Evolutionary conservation across 64 coral and sea anemone species (phyloP), one percentile per base, ranked within the genome.

Genomic region (Actinia equina): DNA sequence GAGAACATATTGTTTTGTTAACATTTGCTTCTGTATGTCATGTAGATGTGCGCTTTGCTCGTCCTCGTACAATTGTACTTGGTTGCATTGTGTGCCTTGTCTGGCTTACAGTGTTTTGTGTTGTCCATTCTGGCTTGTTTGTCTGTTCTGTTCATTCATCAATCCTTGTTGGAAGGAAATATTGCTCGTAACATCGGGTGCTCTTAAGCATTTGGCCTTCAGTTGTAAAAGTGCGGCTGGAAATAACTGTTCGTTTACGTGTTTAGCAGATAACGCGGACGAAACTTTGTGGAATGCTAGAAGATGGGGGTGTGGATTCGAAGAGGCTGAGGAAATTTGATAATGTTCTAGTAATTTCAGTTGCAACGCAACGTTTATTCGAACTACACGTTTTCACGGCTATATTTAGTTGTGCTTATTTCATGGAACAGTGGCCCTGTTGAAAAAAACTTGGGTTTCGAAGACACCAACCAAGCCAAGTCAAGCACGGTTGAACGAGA

Each of bases 11-110:
- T 74, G 69, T 25, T 74, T 74, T 25, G 26, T 74, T 5, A 74
- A 42, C 26, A 30, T 74, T n/a, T 74, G n/a, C 69, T 74, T 74
- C 27, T 74, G 69, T 41, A 25, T 30, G n/a, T 74, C 69, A 26
- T 74, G 69, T 12, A 74, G 27, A 74, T 74, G 69, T 74, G 69
- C 26, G 69, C 69, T 57, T 57, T 74, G 69, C 20, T 74, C 69
- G 3, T 14, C 69, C 1, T 74, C 69, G 12, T 74, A 18, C 41
- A 41, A 1, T 0, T 74, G 69, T 41, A 74, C 69, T 3, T 74
- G 69, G 69, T 26, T 74, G 14, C 69, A 74, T 12, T 74, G 69
- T 74, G 22, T 74, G 23, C 69, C 69, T 74, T 74, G 69, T 41
- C 4, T 74, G 69, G 26, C 26, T 26, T 74, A 74, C 26, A 74